Conservation (phyloP, 2,797 vertebrate species). For the Characodon lateralis region DNA sequence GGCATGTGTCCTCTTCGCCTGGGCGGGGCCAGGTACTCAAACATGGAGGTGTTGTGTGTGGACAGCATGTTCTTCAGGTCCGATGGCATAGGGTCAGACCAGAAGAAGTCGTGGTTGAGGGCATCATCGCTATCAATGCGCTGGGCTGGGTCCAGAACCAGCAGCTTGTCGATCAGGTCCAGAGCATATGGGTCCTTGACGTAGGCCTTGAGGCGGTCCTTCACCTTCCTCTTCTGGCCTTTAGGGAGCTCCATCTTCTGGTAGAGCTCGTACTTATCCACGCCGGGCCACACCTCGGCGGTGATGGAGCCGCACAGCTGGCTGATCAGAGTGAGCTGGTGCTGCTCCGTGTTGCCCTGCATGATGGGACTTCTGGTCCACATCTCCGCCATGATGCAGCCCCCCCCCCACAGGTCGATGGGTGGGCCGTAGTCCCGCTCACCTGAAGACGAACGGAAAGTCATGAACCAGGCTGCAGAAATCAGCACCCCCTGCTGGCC, state of each 20-base stretch:
- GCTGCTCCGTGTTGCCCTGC: constrained; percentile 98
- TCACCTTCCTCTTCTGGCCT: constrained; percentile 97
- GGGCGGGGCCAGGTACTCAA: constrained; percentile 95
- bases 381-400: constrained; percentile 99
- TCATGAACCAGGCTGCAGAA: too few species aligned
- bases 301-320: constrained; percentile 98
- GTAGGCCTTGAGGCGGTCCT: constrained; percentile 95
- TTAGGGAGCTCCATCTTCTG: constrained; percentile 97
- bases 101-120: constrained; percentile 98
- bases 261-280: constrained; percentile 95
- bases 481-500: too few species aligned
- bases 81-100: constrained; percentile 98
- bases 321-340: constrained; percentile 97
- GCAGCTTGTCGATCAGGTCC: constrained; percentile 94
- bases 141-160: constrained; percentile 92
- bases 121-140: constrained; percentile 94
- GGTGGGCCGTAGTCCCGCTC: constrained; percentile 97
- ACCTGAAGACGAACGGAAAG: constrained; percentile 70
- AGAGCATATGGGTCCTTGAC: constrained; percentile 95
- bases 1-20: constrained; percentile 93
- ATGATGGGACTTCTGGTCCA: constrained; percentile 99
- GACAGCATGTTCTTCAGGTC: constrained; percentile 99
- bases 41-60: constrained; percentile 98
- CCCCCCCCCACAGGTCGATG: constrained; percentile 96
- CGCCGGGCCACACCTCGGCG: constrained; percentile 92